phyloP scores from a whole-genome alignment of 2,888 invertebrate species.

The Alloscopus bannaensis region DNA sequence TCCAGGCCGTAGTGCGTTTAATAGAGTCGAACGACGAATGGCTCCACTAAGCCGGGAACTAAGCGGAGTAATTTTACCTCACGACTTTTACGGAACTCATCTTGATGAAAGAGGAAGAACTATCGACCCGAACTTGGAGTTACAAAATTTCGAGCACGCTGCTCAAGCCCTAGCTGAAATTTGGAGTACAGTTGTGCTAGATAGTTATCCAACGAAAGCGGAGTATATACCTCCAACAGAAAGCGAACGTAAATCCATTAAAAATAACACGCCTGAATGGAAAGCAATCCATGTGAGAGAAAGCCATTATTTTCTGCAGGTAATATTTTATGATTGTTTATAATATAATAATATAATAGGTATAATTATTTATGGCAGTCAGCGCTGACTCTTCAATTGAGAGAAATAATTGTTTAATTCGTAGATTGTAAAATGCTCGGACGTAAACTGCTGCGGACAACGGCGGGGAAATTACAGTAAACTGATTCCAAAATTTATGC shows the following conservation, averaged over 20 bases:
- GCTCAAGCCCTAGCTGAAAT: slow-evolving; percentile 74
- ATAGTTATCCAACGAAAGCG: slow-evolving; percentile 65
- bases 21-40: slow-evolving; percentile 55
- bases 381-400: slow-evolving; percentile 27
- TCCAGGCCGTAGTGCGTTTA: slow-evolving; percentile 51
- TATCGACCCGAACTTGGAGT: slow-evolving; percentile 74
- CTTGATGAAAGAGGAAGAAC: slow-evolving; percentile 33
- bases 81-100: slow-evolving; percentile 50
- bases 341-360: no score
- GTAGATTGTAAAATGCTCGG: slow-evolving; percentile 24
- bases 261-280: slow-evolving; percentile 8
- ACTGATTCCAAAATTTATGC: neutral
- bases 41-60: slow-evolving; percentile 58
- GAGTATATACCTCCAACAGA: slow-evolving; percentile 23
- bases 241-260: neutral
- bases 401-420: slow-evolving; percentile 4
- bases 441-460: neutral
- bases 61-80: slow-evolving; percentile 43
- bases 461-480: neutral
- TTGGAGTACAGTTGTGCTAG: slow-evolving; percentile 74
- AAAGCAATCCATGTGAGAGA: slow-evolving; percentile 13
- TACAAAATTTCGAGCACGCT: slow-evolving; percentile 74
- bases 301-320: slow-evolving; percentile 35
- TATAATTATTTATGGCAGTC: slow-evolving; percentile 10
- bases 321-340: no score